A percentile compares a stretch with the other conserved stretches of the same genome.
These are phyloP conservation scores for Agriopis leucophaearia DNA, from an alignment of 2,888 invertebrate genomes.

Conservation along the genomic window DNA sequence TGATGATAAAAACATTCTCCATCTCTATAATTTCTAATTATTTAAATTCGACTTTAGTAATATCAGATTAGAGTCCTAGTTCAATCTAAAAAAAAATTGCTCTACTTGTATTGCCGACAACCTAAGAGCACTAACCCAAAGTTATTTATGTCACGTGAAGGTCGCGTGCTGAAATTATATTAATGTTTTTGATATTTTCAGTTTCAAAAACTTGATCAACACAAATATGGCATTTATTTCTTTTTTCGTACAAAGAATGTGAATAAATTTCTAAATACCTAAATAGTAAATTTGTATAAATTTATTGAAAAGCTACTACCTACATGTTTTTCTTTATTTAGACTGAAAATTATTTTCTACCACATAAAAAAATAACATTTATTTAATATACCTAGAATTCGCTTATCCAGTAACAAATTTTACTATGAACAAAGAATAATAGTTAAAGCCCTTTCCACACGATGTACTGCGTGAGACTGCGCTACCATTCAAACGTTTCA, in stretches of 20 bases:
- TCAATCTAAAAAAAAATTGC: conserved; percentile 1
- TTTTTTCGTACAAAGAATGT: conserved; percentile 7
- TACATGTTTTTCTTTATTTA: conserved; percentile 7
- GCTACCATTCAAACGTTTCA: background rate
- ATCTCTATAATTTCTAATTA: conserved; percentile 6
- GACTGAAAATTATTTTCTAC: conserved; percentile 5
- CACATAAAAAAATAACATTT: background rate
- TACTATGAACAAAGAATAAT: background rate
- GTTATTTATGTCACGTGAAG: background rate
- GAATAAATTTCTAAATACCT: conserved; percentile 8
- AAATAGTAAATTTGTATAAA: background rate
- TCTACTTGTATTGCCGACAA: background rate
- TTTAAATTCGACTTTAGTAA: background rate
- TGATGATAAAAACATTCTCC: conserved; percentile 14
- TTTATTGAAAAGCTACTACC: background rate
- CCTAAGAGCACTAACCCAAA: background rate
- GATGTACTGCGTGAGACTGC: background rate
- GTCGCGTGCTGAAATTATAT: background rate
- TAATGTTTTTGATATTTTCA: background rate
- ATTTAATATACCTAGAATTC: background rate
- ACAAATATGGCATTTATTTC: background rate
- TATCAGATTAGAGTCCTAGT: conserved; percentile 14
- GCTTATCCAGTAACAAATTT: background rate
- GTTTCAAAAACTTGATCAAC: background rate
- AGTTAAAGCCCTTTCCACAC: background rate